Percentiles rank a stretch among this genome's conserved stretches.
These are phyloP conservation scores for Coluber constrictor DNA, from an alignment of 2,797 vertebrate genomes.

Conservation along the genomic window DNA sequence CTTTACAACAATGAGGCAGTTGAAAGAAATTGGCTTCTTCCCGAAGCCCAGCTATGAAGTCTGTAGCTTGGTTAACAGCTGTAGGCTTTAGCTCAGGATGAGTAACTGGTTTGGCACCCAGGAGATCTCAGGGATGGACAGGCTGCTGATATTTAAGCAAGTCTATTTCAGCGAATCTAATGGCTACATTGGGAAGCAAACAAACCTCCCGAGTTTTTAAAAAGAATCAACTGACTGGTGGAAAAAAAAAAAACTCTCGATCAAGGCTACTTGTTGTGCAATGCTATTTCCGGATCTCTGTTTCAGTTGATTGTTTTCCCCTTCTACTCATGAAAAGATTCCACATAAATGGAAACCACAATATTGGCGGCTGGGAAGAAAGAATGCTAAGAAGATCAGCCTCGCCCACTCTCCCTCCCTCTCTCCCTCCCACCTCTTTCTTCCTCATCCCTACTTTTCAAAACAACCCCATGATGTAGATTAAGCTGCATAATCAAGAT, in stretches of 20 bases:
- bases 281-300: neutral
- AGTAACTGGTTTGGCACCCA: neutral
- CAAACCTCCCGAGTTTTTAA: neutral
- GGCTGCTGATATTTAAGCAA: neutral
- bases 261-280: neutral
- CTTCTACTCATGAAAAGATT: neutral
- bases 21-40: slow-evolving; percentile 5
- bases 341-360: neutral
- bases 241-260: rapidly evolving
- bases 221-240: neutral
- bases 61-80: neutral
- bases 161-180: neutral
- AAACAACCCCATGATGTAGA: neutral
- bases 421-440: too few species aligned
- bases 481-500: neutral
- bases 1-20: neutral
- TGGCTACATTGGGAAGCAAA: neutral
- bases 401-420: too few species aligned
- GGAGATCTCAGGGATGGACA: neutral
- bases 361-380: too few species aligned
- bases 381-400: too few species aligned
- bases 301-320: neutral
- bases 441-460: neutral
- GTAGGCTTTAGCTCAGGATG: neutral
- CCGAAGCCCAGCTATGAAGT: neutral